Percentiles rank a stretch among this genome's conserved stretches.
Evolutionary conservation across 2,888 invertebrate species (phyloP).

Genomic region (Morpho deidamia): DNA sequence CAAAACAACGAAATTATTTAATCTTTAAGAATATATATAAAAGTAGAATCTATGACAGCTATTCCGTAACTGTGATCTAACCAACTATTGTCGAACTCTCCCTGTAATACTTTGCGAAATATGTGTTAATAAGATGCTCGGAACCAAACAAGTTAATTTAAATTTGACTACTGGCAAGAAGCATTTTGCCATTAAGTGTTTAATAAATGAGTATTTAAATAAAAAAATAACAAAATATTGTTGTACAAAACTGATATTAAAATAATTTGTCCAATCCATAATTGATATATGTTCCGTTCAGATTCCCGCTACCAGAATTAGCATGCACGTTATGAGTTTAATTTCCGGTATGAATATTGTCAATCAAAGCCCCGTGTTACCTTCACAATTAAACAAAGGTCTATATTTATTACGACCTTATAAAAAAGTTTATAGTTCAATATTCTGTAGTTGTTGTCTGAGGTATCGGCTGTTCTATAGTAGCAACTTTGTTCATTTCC

Average conservation of each 20-base stretch:
- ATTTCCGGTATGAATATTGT: constrained; percentile 15
- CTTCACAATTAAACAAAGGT: background rate
- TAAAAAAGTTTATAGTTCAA: background rate
- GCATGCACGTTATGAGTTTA: constrained; percentile 21
- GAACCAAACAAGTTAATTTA: background rate
- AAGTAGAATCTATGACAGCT: constrained; percentile 5
- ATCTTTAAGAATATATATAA: background rate
- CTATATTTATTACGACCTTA: background rate
- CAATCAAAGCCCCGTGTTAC: background rate
- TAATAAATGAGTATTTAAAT: too few relatives aligned
- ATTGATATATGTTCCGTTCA: constrained; percentile 2
- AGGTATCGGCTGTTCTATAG: too few relatives aligned
- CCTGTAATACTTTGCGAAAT: constrained; percentile 5
- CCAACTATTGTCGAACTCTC: constrained; percentile 40
- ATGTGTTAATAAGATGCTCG: background rate
- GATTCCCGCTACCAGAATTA: constrained; percentile 19
- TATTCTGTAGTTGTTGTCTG: too few relatives aligned
- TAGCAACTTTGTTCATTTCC: too few relatives aligned
- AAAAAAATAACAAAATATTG: too few relatives aligned
- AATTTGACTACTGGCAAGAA: background rate
- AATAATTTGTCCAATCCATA: too few relatives aligned
- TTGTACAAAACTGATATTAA: too few relatives aligned
- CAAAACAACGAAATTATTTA: background rate
- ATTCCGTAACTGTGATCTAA: constrained; percentile 29
- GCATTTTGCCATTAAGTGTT: too few relatives aligned